Evolutionary conservation across 2,113 vertebrate genomes (phyloP).

Genomic region (Melierax canorus): DNA sequence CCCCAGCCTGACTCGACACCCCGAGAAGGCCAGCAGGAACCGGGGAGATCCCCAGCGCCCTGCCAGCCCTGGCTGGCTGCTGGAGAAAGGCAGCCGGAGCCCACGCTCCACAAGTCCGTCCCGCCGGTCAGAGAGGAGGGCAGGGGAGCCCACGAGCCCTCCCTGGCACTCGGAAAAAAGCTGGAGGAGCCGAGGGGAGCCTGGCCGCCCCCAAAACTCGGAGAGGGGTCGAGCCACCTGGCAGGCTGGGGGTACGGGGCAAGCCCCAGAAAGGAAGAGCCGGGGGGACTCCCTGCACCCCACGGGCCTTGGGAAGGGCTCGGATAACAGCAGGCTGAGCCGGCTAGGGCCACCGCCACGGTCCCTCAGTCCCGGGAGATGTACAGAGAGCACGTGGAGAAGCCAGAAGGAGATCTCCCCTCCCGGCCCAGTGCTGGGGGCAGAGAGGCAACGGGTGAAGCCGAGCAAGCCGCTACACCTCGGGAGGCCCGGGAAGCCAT

Average conservation of each 20-base stretch:
- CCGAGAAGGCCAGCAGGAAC: neutral
- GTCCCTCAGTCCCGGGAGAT: neutral
- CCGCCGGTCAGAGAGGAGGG: neutral
- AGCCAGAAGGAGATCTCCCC: slow-evolving; percentile 39
- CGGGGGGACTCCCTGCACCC: neutral
- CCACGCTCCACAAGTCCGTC: neutral
- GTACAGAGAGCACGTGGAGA: neutral
- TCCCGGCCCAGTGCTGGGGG: neutral
- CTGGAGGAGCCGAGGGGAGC: slow-evolving; percentile 8
- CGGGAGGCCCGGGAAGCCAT: neutral
- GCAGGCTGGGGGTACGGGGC: neutral
- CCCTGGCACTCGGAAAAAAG: neutral
- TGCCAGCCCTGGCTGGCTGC: neutral
- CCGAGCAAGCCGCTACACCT: neutral
- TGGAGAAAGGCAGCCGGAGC: neutral
- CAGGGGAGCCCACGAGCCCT: neutral
- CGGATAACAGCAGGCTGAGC: neutral
- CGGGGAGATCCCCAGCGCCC: neutral
- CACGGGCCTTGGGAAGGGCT: neutral
- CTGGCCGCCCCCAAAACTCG: fast-evolving
- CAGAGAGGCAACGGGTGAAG: slow-evolving; percentile 14
- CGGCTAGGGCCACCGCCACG: neutral
- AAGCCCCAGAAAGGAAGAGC: neutral
- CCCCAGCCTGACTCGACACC: slow-evolving; percentile 17
- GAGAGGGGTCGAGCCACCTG: slow-evolving; percentile 1